Percentiles rank a stretch among this genome's conserved stretches.
Conservation (phyloP, 2,797 vertebrate species). For the Leptoclinus maculatus region DNA sequence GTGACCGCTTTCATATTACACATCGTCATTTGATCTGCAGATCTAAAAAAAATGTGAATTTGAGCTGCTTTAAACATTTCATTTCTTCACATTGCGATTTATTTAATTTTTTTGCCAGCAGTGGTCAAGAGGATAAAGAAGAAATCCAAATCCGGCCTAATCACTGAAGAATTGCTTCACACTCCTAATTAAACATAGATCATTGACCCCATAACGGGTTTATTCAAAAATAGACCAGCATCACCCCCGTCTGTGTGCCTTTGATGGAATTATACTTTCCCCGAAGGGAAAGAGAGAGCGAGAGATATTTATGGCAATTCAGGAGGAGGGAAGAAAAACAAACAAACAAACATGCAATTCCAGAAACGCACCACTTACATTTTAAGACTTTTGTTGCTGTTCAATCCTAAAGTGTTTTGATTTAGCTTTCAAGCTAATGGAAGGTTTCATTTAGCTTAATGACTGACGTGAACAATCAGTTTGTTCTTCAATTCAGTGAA, state of each 20-base stretch:
- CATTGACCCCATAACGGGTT: constrained; percentile 53
- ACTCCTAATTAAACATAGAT: constrained; percentile 60
- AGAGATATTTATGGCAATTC: constrained; percentile 57
- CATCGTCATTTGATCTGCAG: not conserved
- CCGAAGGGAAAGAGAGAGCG: constrained; percentile 43
- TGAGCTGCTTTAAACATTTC: not conserved
- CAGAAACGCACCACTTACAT: not conserved
- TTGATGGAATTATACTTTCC: constrained; percentile 74
- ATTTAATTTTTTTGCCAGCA: not conserved
- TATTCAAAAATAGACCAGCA: constrained; percentile 61
- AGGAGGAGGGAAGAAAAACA: constrained; percentile 9
- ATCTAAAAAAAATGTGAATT: not conserved
- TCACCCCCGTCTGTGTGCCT: constrained; percentile 42
- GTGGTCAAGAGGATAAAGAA: constrained; percentile 1
- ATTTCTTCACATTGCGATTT: not conserved
- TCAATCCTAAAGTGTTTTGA: not conserved
- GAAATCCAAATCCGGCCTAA: constrained; percentile 31
- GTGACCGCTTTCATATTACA: not conserved
- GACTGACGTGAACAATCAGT: constrained; percentile 32
- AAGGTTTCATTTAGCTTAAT: constrained; percentile 35
- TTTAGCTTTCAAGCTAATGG: constrained; percentile 9
- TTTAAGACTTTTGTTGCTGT: not conserved
- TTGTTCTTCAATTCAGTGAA: constrained; percentile 31
- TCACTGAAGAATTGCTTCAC: constrained; percentile 39
- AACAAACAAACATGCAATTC: constrained; percentile 49